These are phyloP conservation scores for Heteromormyrus szaboi DNA, from an alignment of 2,797 vertebrate genomes.

Conservation along the genomic window DNA sequence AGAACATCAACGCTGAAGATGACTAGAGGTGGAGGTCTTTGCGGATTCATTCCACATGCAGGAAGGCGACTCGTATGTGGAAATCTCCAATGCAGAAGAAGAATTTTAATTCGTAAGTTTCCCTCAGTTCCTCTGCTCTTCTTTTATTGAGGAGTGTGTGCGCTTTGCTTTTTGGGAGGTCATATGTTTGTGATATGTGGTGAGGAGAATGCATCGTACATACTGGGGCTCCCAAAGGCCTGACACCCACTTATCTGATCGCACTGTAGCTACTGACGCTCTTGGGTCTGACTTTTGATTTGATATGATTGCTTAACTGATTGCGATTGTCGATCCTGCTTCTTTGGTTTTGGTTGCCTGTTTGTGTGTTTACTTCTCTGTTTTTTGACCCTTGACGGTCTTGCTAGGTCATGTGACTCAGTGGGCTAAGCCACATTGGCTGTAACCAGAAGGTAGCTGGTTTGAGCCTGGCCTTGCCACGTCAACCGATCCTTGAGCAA, in stretches of 20 bases:
- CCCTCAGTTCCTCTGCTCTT: background rate
- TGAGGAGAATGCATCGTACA: background rate
- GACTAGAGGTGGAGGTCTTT: background rate
- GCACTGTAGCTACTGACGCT: background rate
- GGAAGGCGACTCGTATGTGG: background rate
- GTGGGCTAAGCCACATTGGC: background rate
- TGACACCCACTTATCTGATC: background rate
- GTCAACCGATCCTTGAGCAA: background rate
- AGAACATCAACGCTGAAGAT: background rate
- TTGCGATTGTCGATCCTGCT: background rate
- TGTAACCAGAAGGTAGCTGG: background rate
- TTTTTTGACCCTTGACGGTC: background rate
- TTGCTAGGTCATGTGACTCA: background rate
- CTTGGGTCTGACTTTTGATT: background rate
- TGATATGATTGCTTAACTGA: background rate
- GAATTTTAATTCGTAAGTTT: background rate
- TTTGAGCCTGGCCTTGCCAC: background rate
- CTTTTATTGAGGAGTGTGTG: background rate
- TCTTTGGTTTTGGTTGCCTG: background rate
- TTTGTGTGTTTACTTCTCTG: background rate
- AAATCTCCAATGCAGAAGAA: background rate
- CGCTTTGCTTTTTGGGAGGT: background rate
- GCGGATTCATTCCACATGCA: background rate
- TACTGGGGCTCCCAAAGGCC: background rate
- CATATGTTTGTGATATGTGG: background rate